Base-by-base conservation (phyloP, 1,140 invertebrate genomes). In the Cecropterus lyciades region DNA sequence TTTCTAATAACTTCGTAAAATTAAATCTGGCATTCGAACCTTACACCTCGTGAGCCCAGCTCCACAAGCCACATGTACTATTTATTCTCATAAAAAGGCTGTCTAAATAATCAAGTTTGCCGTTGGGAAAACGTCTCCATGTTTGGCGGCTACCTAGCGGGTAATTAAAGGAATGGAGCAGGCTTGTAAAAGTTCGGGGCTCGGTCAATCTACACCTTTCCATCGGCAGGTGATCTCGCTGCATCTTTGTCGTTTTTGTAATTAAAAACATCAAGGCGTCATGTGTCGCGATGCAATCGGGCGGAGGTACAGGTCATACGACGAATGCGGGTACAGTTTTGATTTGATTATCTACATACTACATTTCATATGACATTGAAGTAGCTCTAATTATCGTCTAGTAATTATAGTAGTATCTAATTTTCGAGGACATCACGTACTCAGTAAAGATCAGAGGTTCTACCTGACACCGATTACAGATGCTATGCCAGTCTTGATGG, bases 121-220 rank as follows among this genome's bases (percentile, higher is more conserved):
- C 10, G 24, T n/a, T 11, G 33, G 33, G 33, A 37, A 11, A 10
- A 0, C 11, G n/a, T 14, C 37, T 6, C 37, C 27, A n/a, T 45
- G 56, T 33, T 59, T 48, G 24, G 49, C 46, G 42, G 45, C 60
- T 56, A 55, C 63, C 63, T 66, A 57, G 27, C 14, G 27, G 13
- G 64, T 65, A 75, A 75, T 73, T 72, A 71, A 73, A 75, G 66
- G 55, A 67, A 33, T 8, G 30, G 9, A 33, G 6, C n/a, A 62
- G 64, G 71, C 52, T 43, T 69, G 73, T 64, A 79, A 67, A 67
- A 82, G 80, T 86, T 89, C 83, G 84, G 79, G 84, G 83, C 70
- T 80, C 70, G 63, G 69, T 75, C 79, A 84, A 89, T 85, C 79
- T 84, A 82, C 87, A 89, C 86, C 86, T 86, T 89, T 79, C 57